Evolutionary conservation across 2,888 invertebrate species (phyloP), one percentile per base, ranked within the genome.

Genomic region (Pyrrhosoma nymphula): DNA sequence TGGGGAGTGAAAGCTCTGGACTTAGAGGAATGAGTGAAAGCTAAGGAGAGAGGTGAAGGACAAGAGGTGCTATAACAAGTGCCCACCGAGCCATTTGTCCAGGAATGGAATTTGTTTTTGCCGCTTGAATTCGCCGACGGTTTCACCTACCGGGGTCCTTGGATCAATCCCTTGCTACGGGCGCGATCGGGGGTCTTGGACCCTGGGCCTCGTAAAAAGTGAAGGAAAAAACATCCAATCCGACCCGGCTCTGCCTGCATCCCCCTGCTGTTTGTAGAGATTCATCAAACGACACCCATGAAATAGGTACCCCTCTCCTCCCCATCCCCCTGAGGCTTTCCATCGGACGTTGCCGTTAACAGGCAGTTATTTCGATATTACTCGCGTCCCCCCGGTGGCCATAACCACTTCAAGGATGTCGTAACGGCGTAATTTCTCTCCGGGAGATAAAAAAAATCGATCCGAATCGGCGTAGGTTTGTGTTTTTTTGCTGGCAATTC

Each of bases 321-420:
- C 12, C 60, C 16, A 60, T 20, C 82, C 69, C 82, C 3, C 69
- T 1, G 30, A 35, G 30, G 35, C 82, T 35, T 82, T 82, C 82
- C 82, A 30, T 82, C 26, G 82, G 82, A 82, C 35, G 82, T 82
- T 35, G n/a, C 30, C 82, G 82, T 82, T 82, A 82, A 82, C 82
- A 82, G 82, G 82, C 82, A 82, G 35, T 35, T 82, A 82, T 82
- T 82, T 82, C 14, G 82, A 82, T 82, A 82, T 82, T 82, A 82
- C 82, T 82, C 82, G 82, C 35, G 35, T 82, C 35, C n/a, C 35
- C 35, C 20, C n/a, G 26, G 35, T 26, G 82, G 82, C 82, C 82
- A 82, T 82, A 82, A 82, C 82, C 82, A 82, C 82, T 82, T 82
- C 82, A 82, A 35, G 82, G 35, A 82, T 82, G 82, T 82, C 82